Conservation (phyloP, 2,888 invertebrate species). For the Molanna angustata region DNA sequence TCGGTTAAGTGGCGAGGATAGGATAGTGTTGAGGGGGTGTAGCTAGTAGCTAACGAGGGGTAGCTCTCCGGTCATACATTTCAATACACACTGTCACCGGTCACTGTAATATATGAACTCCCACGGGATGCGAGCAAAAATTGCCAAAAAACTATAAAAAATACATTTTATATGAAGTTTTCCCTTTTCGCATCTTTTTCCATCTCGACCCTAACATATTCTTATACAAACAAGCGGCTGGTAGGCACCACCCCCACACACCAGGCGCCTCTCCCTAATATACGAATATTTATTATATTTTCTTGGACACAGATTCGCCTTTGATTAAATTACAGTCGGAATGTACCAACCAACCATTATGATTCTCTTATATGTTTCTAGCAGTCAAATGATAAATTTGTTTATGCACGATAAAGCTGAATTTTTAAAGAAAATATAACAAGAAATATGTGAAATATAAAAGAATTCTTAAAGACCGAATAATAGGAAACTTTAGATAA, state of each 20-base stretch:
- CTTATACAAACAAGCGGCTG: constrained; percentile 12
- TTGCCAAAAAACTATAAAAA: constrained; percentile 34
- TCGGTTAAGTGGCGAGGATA: constrained; percentile 1
- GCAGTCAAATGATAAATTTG: no score
- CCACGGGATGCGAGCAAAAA: constrained; percentile 30
- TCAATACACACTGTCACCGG: constrained; percentile 33
- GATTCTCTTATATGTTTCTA: no score
- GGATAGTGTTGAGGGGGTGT: constrained; percentile 8
- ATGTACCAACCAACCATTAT: no score
- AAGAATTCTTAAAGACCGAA: no score
- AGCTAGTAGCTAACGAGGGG: constrained; percentile 31
- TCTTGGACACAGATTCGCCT: no score
- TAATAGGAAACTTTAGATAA: no score
- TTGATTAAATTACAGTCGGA: no score
- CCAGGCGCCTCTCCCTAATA: no score
- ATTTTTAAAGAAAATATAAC: no score
- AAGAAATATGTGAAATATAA: no score
- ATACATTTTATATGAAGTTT: constrained; percentile 34
- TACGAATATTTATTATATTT: constrained; percentile 4
- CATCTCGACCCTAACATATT: constrained; percentile 29
- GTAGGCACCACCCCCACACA: no score
- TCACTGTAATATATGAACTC: constrained; percentile 33
- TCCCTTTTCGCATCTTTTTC: constrained; percentile 31
- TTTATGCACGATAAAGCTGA: no score
- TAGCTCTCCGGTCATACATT: constrained; percentile 32